phyloP scores from a whole-genome alignment of 2,888 invertebrate species.

The Diachrysia chrysitis region DNA sequence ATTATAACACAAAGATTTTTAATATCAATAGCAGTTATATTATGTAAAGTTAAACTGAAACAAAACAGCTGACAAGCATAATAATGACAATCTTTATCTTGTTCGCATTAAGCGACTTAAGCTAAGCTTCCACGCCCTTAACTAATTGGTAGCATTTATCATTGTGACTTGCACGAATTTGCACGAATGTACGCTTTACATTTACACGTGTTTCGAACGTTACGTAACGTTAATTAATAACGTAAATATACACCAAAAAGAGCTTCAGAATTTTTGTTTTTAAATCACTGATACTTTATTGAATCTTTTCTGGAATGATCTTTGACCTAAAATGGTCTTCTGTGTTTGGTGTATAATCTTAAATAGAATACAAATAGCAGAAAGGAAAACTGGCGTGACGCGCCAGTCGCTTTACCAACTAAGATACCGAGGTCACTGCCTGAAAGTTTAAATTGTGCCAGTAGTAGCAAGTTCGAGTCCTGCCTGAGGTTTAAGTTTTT shows the following conservation, averaged over 20 bases:
- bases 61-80: conserved; percentile 17
- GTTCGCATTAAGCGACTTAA: conserved; percentile 35
- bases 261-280: not conserved
- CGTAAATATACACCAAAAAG: not conserved
- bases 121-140: conserved; percentile 34
- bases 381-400: too few relatives aligned
- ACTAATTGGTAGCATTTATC: conserved; percentile 48
- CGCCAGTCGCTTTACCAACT: too few relatives aligned
- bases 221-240: not conserved
- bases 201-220: not conserved
- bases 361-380: too few relatives aligned
- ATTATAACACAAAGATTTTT: not conserved
- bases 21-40: not conserved
- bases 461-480: too few relatives aligned
- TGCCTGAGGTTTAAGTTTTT: too few relatives aligned
- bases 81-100: conserved; percentile 41
- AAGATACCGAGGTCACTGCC: too few relatives aligned
- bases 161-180: conserved; percentile 34
- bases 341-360: too few relatives aligned
- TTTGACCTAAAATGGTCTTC: too few relatives aligned
- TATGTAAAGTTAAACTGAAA: not conserved
- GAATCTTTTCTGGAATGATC: too few relatives aligned
- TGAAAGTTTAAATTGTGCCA: too few relatives aligned
- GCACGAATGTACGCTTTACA: not conserved
- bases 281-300: too few relatives aligned